A percentile compares a stretch with the other conserved stretches of the same genome.
phyloP scores from a whole-genome alignment of 2,113 vertebrate genomes.

The Callipepla californica region DNA sequence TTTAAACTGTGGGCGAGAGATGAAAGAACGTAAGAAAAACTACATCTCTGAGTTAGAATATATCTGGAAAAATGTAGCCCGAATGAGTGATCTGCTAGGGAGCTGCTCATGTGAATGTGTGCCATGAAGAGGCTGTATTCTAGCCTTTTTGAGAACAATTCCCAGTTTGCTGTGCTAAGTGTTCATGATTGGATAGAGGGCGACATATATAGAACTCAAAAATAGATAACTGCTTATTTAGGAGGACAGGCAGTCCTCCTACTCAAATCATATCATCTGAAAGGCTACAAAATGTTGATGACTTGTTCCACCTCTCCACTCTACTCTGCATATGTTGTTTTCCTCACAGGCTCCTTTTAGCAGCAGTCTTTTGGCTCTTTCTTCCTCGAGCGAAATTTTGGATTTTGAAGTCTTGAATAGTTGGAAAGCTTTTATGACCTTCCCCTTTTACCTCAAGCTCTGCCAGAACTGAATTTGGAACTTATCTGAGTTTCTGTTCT shows the following conservation, averaged over 20 bases:
- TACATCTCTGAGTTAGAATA: background rate
- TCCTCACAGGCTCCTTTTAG: constrained; percentile 59
- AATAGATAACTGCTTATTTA: constrained; percentile 60
- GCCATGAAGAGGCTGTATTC: constrained; percentile 3
- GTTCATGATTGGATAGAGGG: constrained; percentile 45
- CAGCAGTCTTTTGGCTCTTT: constrained; percentile 36
- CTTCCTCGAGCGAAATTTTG: background rate
- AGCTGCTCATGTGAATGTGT: constrained; percentile 11
- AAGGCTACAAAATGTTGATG: constrained; percentile 61
- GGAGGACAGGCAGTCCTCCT: constrained; percentile 67
- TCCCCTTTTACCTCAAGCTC: background rate
- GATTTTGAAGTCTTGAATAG: background rate
- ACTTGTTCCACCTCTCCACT: constrained; percentile 63
- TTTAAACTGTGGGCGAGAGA: constrained; percentile 27
- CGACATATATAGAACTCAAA: constrained; percentile 56
- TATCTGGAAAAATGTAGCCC: background rate
- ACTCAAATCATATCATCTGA: constrained; percentile 59
- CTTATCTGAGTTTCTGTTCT: constrained; percentile 18
- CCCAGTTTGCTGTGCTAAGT: constrained; percentile 38
- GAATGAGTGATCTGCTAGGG: background rate
- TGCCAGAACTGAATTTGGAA: background rate
- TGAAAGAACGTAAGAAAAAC: background rate
- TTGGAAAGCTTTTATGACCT: background rate
- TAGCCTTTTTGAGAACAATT: constrained; percentile 17
- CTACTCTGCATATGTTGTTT: constrained; percentile 61